Evolutionary conservation across 2,113 vertebrate genomes (phyloP).

Genomic region (Ochotona curzoniae): DNA sequence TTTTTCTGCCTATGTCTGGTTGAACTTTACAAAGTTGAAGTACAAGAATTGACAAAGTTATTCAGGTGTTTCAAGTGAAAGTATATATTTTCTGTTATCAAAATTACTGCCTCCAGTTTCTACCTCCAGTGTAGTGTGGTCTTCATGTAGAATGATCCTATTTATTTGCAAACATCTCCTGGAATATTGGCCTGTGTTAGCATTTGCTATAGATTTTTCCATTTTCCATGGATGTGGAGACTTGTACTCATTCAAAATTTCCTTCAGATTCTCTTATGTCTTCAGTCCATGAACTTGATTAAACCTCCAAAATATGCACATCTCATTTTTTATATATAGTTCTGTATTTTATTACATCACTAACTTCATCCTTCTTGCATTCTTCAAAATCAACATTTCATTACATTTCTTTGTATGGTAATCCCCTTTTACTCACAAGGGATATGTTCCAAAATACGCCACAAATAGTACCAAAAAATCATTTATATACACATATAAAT

Average conservation of each 20-base stretch:
- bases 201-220: conserved; percentile 8
- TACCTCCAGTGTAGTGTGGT: not conserved
- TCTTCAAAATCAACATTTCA: conserved; percentile 20
- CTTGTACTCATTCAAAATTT: conserved; percentile 36
- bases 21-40: conserved; percentile 30
- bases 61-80: conserved; percentile 6
- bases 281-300: conserved; percentile 32
- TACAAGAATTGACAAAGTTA: conserved; percentile 6
- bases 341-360: conserved; percentile 18
- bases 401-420: not conserved
- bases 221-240: not conserved
- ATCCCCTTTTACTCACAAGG: not conserved
- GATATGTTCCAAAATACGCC: not conserved
- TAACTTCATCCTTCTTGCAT: not conserved
- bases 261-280: not conserved
- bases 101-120: not conserved
- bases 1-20: not conserved
- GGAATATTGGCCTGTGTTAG: not conserved
- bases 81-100: conserved; percentile 9
- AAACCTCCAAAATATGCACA: conserved; percentile 21
- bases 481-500: too few relatives aligned
- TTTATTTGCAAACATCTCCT: conserved; percentile 10
- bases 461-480: not conserved
- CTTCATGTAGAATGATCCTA: not conserved
- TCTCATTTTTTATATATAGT: conserved; percentile 37